Evolutionary conservation across 2,113 vertebrate species (phyloP), one percentile per base, ranked within the genome.

Genomic region (Oreotrochilus melanogaster): DNA sequence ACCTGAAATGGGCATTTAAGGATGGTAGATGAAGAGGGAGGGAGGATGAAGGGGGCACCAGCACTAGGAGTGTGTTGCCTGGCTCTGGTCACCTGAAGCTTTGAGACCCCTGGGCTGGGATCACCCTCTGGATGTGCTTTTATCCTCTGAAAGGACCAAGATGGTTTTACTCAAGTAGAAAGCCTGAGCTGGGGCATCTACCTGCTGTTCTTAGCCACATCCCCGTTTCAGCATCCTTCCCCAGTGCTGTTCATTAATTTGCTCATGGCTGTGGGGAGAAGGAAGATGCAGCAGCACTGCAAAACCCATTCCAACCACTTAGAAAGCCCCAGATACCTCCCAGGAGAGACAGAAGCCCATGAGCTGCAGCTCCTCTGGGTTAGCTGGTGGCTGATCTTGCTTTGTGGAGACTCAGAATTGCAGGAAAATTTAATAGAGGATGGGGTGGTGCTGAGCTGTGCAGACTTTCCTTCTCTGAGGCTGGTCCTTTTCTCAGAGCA

Each of bases 321-420:
- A 54, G 43, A 56, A 83, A 85, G 24, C 4, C 4, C 14, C 19
- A 6, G 12, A 30, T 71, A 18, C 31, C 6, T 53, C 37, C 30
- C 8, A 24, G n/a, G 18, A 82, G 31, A 64, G 18, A 8, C 27
- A 54, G 4, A 4, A 19, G 5, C 12, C 27, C 37, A 5, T 57
- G 14, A 74, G n/a, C 7, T 66, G n/a, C 19, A 30, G 11, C 24
- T 69, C 31, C 23, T 61, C 23, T n/a, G 6, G 13, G 23, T 42
- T 33, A 60, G 45, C 18, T 45, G 10, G 43, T 35, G n/a, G 6
- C 16, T 51, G 76, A 23, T 22, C 19, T 81, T 69, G 10, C 30
- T 78, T 58, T 18, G 2, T 1, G 24, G 25, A 23, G 47, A 43
- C 1, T 3, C 4, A 6, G 2, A 37, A 18, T 10, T 27, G 33